These are phyloP conservation scores for Xiphorhynchus erythropygius DNA, from an alignment of 2,797 vertebrate species.

Conservation along the genomic window DNA sequence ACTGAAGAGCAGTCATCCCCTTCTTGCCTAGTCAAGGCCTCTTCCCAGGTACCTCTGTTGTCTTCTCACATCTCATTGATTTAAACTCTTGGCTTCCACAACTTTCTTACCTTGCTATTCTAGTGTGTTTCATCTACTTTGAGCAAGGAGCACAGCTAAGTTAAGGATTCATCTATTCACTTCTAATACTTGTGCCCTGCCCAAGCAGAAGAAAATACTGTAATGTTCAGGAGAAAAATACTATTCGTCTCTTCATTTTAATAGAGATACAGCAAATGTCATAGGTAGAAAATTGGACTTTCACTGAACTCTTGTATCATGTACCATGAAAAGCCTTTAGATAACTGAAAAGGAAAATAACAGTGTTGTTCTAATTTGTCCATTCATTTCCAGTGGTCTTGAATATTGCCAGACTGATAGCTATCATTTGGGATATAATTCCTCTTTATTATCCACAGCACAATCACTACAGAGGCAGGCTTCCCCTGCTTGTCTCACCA, in stretches of 20 bases:
- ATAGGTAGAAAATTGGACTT: background rate
- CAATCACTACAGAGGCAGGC: slow-evolving; percentile 38
- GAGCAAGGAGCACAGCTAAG: background rate
- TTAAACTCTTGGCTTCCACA: background rate
- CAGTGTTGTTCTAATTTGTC: slow-evolving; percentile 18
- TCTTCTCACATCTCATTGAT: background rate
- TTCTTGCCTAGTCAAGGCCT: background rate
- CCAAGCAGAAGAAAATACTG: background rate
- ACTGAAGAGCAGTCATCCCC: background rate
- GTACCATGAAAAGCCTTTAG: background rate
- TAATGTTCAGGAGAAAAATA: background rate
- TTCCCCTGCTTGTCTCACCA: slow-evolving; percentile 54
- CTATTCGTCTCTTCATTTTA: background rate
- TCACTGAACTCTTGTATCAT: background rate
- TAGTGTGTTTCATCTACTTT: background rate
- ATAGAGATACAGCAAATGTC: background rate
- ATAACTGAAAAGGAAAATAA: slow-evolving; percentile 1
- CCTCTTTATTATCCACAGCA: slow-evolving; percentile 28
- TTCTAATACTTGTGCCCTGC: background rate
- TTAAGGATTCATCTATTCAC: background rate
- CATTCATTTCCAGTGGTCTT: slow-evolving; percentile 40
- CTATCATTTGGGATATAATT: slow-evolving; percentile 41
- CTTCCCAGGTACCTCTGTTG: background rate
- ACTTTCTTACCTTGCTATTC: background rate
- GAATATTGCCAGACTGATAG: slow-evolving; percentile 35